These are phyloP conservation scores for Cavia porcellus DNA, from an alignment of 2,113 vertebrate species.

Conservation along the genomic window DNA sequence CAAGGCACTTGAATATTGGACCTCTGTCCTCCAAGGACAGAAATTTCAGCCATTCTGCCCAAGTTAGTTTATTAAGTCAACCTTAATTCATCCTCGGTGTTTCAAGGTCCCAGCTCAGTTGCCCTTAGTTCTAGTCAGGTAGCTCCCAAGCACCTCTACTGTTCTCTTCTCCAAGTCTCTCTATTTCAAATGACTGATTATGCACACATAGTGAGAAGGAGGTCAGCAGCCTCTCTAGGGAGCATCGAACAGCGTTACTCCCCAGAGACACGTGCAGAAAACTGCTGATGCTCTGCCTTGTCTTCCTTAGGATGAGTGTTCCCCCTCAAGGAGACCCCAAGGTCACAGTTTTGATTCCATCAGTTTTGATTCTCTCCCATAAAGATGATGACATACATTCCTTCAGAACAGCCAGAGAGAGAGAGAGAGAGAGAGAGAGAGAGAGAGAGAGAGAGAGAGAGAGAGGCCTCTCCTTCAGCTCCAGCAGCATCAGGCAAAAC, in stretches of 20 bases:
- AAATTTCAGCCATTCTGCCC: no score
- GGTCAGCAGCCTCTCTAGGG: not conserved
- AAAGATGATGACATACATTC: not conserved
- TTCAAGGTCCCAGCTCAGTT: not conserved
- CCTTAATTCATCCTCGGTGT: not conserved
- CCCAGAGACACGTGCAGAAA: not conserved
- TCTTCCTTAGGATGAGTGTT: not conserved
- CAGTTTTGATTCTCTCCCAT: not conserved
- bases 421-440: not conserved
- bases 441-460: no score
- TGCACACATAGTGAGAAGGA: not conserved
- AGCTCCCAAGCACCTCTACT: not conserved
- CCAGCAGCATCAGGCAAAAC: not conserved
- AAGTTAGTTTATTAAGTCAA: not conserved
- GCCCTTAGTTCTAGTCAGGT: not conserved
- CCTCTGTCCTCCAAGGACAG: not conserved
- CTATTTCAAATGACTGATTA: not conserved
- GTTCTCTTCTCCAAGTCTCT: not conserved
- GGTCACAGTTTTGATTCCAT: constrained; percentile 3
- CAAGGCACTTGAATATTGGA: not conserved
- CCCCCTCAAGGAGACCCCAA: not conserved
- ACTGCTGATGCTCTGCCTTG: not conserved
- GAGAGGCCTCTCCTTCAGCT: not conserved
- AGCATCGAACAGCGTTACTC: not conserved
- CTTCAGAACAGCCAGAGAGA: not conserved